Percentiles rank a stretch among this genome's conserved stretches.
Evolutionary conservation across 2,888 invertebrate species (phyloP).

Genomic region (Liodrosophila aerea): DNA sequence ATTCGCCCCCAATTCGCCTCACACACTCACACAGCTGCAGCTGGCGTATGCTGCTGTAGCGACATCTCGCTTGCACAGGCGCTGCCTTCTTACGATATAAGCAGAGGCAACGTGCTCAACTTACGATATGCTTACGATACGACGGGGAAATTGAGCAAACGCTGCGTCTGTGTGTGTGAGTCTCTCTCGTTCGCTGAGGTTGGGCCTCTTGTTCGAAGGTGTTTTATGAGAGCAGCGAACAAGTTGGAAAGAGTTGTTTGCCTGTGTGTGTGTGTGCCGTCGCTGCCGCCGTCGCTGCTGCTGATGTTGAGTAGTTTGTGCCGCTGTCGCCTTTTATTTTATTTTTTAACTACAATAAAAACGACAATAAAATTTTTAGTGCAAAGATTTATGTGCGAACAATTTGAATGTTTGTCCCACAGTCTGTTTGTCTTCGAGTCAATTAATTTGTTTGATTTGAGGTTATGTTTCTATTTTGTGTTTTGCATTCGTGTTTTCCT

Average conservation of each 20-base stretch:
- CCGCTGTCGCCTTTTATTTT: conserved; percentile 14
- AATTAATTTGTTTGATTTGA: conserved; percentile 50
- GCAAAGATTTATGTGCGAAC: conserved; percentile 81
- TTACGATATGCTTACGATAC: conserved; percentile 66
- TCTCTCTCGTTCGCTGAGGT: neutral
- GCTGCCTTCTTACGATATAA: conserved; percentile 76
- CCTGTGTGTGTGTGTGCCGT: no score
- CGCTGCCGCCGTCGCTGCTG: conserved; percentile 14
- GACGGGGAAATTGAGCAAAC: conserved; percentile 56
- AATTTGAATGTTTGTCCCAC: conserved; percentile 51
- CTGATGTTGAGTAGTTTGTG: conserved; percentile 45
- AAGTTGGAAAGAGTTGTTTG: conserved; percentile 57
- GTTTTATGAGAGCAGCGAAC: conserved; percentile 51
- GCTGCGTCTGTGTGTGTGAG: neutral
- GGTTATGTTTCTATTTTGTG: conserved; percentile 12
- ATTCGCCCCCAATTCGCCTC: conserved; percentile 62
- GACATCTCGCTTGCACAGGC: conserved; percentile 62
- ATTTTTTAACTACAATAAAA: conserved; percentile 71
- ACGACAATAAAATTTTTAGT: conserved; percentile 78
- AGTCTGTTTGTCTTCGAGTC: conserved; percentile 18
- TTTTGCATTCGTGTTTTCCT: conserved; percentile 4
- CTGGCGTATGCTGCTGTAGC: conserved; percentile 29
- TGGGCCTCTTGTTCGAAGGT: conserved; percentile 7
- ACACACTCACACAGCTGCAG: conserved; percentile 19
- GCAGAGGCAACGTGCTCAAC: conserved; percentile 55